These are phyloP conservation scores for Agrotis ipsilon DNA, from an alignment of 2,888 invertebrate genomes.

Conservation along the genomic window DNA sequence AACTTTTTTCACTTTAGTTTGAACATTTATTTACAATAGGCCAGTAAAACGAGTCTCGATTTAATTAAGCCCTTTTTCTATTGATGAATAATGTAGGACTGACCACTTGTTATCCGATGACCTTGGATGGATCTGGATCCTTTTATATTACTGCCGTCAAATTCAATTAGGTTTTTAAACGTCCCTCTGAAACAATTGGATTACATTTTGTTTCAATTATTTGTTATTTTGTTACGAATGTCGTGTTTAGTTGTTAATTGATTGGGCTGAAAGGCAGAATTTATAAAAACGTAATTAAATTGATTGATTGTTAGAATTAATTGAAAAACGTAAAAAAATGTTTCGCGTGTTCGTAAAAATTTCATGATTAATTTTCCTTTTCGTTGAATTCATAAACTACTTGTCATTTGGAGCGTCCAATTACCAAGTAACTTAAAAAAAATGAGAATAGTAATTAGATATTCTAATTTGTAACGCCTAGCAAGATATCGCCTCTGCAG, in stretches of 20 bases:
- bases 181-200: slow-evolving; percentile 30
- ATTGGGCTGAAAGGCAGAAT: slow-evolving; percentile 25
- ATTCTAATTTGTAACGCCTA: too few relatives aligned
- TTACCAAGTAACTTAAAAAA: not conserved
- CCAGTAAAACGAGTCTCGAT: slow-evolving; percentile 12
- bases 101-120: slow-evolving; percentile 57
- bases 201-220: slow-evolving; percentile 46
- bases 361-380: not conserved
- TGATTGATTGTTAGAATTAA: slow-evolving; percentile 22
- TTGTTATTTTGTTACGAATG: slow-evolving; percentile 42
- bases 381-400: not conserved
- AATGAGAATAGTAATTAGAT: not conserved
- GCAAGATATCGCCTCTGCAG: too few relatives aligned
- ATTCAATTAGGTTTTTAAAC: slow-evolving; percentile 39
- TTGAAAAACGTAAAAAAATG: not conserved
- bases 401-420: not conserved
- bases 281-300: slow-evolving; percentile 25
- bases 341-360: not conserved
- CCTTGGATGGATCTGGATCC: slow-evolving; percentile 40
- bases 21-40: slow-evolving; percentile 11
- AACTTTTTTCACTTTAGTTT: slow-evolving; percentile 8
- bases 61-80: slow-evolving; percentile 35
- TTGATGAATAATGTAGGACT: slow-evolving; percentile 49
- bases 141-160: slow-evolving; percentile 45
- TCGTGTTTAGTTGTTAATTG: slow-evolving; percentile 45